Evolutionary conservation across 2,797 vertebrate genomes (phyloP).

Genomic region (Gallinago nigripennis): DNA sequence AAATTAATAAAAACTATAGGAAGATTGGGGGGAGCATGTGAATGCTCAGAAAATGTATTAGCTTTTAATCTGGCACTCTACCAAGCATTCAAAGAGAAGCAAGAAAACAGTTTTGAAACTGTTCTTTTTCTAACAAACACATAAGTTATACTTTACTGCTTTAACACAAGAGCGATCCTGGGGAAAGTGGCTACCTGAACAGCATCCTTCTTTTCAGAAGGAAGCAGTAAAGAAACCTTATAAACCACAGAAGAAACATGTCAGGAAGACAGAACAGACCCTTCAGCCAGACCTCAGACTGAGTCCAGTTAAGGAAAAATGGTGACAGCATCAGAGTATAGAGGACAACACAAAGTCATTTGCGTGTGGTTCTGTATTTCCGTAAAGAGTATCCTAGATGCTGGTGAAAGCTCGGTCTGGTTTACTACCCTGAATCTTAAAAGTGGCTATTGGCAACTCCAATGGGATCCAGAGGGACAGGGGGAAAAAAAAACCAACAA

Average conservation of each 20-base stretch:
- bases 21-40: background rate
- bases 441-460: conserved; percentile 46
- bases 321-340: background rate
- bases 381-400: background rate
- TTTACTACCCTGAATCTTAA: conserved; percentile 51
- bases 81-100: background rate
- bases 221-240: background rate
- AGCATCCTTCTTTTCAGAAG: background rate
- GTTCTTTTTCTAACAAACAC: background rate
- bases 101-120: background rate
- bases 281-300: background rate
- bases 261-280: background rate
- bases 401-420: conserved; percentile 10
- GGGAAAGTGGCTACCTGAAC: background rate
- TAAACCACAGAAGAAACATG: background rate
- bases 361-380: background rate
- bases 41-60: background rate
- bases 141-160: background rate
- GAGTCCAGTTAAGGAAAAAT: background rate
- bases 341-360: background rate
- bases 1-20: background rate
- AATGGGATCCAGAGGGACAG: background rate
- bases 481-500: fast-evolving
- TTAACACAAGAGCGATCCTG: background rate
- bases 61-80: background rate